A percentile compares a stretch with the other conserved stretches of the same genome.
Evolutionary conservation across 2,113 vertebrate genomes (phyloP).

Genomic region (Leptobrachium ailaonicum): DNA sequence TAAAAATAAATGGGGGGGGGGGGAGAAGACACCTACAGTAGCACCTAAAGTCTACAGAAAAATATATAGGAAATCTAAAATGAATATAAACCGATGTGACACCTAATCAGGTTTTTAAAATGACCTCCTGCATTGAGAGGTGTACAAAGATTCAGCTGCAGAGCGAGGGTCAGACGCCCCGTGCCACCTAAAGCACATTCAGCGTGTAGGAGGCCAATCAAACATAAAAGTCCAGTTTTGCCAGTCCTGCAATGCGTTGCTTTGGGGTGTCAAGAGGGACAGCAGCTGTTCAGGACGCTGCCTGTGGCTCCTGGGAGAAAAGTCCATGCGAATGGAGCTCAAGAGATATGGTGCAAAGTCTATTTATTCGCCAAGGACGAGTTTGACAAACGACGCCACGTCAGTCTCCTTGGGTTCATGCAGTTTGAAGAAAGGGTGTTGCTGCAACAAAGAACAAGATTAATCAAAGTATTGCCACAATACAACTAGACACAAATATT

Average conservation of each 20-base stretch:
- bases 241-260: conserved; percentile 34
- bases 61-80: conserved; percentile 11
- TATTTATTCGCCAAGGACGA: conserved; percentile 79
- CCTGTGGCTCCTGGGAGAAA: conserved; percentile 13
- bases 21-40: conserved; percentile 24
- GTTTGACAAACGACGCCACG: conserved; percentile 92
- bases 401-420: conserved; percentile 96
- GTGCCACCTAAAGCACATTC: conserved; percentile 1
- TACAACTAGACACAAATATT: background rate
- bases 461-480: background rate
- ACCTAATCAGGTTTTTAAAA: conserved; percentile 2
- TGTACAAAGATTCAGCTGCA: background rate
- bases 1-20: background rate
- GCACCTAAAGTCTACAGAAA: conserved; percentile 38
- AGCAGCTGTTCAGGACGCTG: conserved; percentile 12
- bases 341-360: conserved; percentile 59
- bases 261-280: conserved; percentile 2
- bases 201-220: conserved; percentile 3
- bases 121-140: conserved; percentile 12
- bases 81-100: conserved; percentile 20
- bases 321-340: conserved; percentile 45
- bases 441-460: conserved; percentile 65
- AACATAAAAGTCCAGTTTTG: conserved; percentile 41
- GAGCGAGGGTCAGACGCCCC: conserved; percentile 12
- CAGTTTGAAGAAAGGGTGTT: conserved; percentile 91